Evolutionary conservation across 2,888 invertebrate species (phyloP).

Genomic region (Patella ulyssiponensis): DNA sequence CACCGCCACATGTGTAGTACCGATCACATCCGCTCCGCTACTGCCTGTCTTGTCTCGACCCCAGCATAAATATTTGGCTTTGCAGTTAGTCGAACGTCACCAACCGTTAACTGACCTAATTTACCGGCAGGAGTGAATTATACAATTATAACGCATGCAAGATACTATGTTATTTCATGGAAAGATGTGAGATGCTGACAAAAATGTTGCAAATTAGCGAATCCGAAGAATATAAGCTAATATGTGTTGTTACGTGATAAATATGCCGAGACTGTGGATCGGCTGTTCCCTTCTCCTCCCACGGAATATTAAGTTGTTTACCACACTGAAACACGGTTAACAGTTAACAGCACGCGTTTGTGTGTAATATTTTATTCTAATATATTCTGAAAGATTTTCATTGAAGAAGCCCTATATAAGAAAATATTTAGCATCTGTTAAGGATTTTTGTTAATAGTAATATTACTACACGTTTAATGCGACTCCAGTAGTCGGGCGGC

Average conservation of each 20-base stretch:
- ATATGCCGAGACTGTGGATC: constrained; percentile 33
- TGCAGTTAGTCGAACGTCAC: constrained; percentile 36
- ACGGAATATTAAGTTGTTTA: constrained; percentile 6
- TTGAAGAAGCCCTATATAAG: background rate
- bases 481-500: background rate
- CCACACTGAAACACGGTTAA: background rate
- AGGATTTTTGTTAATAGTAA: background rate
- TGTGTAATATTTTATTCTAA: background rate
- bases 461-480: background rate
- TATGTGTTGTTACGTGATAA: constrained; percentile 7
- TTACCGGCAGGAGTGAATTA: background rate
- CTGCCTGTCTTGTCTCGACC: constrained; percentile 27
- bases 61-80: constrained; percentile 47
- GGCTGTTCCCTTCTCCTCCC: constrained; percentile 42
- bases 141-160: constrained; percentile 1
- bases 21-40: constrained; percentile 23
- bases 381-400: background rate
- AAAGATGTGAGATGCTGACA: constrained; percentile 14
- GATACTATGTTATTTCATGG: background rate
- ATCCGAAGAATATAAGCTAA: background rate
- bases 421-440: background rate
- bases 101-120: constrained; percentile 30
- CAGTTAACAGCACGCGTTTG: background rate
- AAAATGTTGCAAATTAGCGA: background rate
- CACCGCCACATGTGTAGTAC: constrained; percentile 28